These are phyloP conservation scores for Kryphioiulus occultus DNA, from an alignment of 2,888 invertebrate species.

Conservation along the genomic window DNA sequence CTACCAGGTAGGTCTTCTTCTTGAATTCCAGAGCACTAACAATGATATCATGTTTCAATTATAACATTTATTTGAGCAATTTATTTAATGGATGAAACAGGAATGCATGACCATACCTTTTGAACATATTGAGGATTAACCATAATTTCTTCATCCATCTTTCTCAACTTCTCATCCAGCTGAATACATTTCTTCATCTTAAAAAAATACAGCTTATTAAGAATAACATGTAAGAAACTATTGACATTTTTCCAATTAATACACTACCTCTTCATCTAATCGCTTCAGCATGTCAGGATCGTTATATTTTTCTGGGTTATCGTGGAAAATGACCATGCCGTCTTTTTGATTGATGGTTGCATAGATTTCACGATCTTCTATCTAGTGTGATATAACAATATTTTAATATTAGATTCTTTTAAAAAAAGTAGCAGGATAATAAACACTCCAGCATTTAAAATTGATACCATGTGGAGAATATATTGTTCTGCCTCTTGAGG, in stretches of 20 bases:
- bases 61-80: not conserved
- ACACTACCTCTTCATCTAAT: slow-evolving; percentile 74
- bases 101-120: slow-evolving; percentile 62
- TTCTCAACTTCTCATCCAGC: slow-evolving; percentile 84
- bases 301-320: slow-evolving; percentile 94
- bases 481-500: slow-evolving; percentile 91
- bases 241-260: not conserved
- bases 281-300: slow-evolving; percentile 86
- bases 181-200: slow-evolving; percentile 86
- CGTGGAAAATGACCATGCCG: slow-evolving; percentile 96
- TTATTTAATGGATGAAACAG: not conserved
- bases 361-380: slow-evolving; percentile 95
- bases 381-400: slow-evolving; percentile 65
- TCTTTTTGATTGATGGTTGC: slow-evolving; percentile 97
- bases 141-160: slow-evolving; percentile 95
- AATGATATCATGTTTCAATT: not conserved
- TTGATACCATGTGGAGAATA: slow-evolving; percentile 88
- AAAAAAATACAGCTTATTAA: slow-evolving; percentile 52
- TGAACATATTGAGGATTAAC: slow-evolving; percentile 82
- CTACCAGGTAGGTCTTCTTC: slow-evolving; percentile 58
- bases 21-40: slow-evolving; percentile 59
- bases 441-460: too few species aligned
- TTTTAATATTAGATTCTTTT: slow-evolving; percentile 43
- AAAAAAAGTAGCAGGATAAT: not conserved
- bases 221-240: slow-evolving; percentile 11